Evolutionary conservation across 1,140 invertebrate genomes (phyloP), one percentile per base, ranked within the genome.

Genomic region (Lanistes nyassanus): DNA sequence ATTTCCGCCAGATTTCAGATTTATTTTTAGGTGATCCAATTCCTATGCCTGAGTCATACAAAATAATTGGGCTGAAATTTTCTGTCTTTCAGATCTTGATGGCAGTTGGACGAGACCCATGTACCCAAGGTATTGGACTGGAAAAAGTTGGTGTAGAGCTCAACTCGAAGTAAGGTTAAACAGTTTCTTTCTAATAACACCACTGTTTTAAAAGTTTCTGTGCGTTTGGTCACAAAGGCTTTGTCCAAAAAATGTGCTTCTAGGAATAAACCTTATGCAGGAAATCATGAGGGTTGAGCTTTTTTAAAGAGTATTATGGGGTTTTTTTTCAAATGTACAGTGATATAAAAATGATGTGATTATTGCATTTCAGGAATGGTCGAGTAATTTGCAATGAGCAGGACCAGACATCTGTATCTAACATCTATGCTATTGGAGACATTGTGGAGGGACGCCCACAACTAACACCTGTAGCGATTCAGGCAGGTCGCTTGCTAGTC

Each of bases 381-480:
- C 92, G 92, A 84, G 88, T 93, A 29, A 78, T 92, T 13, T 88
- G 88, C 23, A 86, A 91, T 53, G 88, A 90, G 7, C 80, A 85
- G 39, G 97, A 98, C 89, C 93, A 95, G 85, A 97, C 95, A 0
- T 97, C 95, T 90, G 92, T 98, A 74, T 90, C 93, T 0, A 92
- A 98, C 88, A 94, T 99, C 71, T 97, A 92, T 90, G 97, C 97
- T 26, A 94, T 99, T 79, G 98, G 98, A 31, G 98, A 99, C 91
- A 95, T 99, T 80, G 91, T 98, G 74, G 92, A 96, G 82, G 93
- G 92, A 80, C 93, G 92, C 85, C 96, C 96, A 0, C 97, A 99
- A 90, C 90, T 99, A n/a, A 99, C 98, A 3, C 97, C 97, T 5
- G 97, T 99, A 1, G 98, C 98, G 23, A 97, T 99, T 83, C 94